Base-by-base conservation (phyloP, 2,113 vertebrate genomes). In the Cyprinodon variegatus region DNA sequence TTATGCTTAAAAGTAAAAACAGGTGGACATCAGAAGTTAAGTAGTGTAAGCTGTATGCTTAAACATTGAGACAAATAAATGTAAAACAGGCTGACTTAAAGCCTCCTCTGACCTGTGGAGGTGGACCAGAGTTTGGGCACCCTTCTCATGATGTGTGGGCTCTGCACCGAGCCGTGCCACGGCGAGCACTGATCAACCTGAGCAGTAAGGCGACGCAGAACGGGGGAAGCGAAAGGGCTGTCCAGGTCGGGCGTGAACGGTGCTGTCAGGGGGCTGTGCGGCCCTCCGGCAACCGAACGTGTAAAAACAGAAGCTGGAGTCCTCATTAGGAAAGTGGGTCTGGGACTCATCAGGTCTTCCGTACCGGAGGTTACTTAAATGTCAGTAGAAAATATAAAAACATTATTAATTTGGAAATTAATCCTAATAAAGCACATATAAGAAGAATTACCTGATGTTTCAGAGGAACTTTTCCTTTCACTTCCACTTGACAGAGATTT, bases 101-200 rank as follows among this genome's bases (percentile, higher is more conserved):
- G 39, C 3, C 9, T 38, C 14, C 37, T 20, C 85, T 90, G 80
- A 98, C 97, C 96, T 85, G 96, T 93, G 79, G 91, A 79, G 0
- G 93, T 94, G 0, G 97, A 96, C 98, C 98, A 99, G 29, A 99
- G 93, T 81, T 96, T 96, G 36, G 96, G 96, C 1, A 82, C 95
- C 86, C 96, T 95, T 87, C 95, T 96, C 72, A 86, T 86, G 20
- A 97, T 4, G 3, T 94, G 94, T 17, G 96, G 95, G 86, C 95
- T 97, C 61, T 94, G 96, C 6, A 94, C 87, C 0, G 94, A 88
- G 41, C 94, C 94, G 22, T 92, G 91, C 93, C 95, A 95, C 5
- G 96, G 95, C 2, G 95, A 95, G 20, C 76, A 92, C 2, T 89
- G 90, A 39, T 96, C 96, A 74, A 92, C 79, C 39, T 84, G 80